Percentiles rank a stretch among this genome's conserved stretches.
Evolutionary conservation across 2,113 vertebrate species (phyloP).

Genomic region (Alexandromys fortis): DNA sequence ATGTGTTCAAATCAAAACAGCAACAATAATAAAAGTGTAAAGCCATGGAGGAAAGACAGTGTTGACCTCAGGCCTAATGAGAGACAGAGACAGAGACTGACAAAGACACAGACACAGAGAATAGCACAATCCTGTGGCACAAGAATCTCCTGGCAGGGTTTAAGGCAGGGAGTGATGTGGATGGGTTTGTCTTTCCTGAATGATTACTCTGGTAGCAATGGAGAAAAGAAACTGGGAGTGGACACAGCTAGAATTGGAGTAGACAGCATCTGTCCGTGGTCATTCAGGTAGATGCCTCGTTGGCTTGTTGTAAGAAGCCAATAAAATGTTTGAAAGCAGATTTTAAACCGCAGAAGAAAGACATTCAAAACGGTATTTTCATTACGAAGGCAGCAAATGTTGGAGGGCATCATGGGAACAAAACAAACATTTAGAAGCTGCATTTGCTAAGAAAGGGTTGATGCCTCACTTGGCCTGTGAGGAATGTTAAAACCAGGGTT

Average conservation of each 20-base stretch:
- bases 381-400: slow-evolving; percentile 24
- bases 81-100: not conserved
- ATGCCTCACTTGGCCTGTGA: no score
- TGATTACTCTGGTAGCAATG: not conserved
- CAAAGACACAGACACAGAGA: fast-evolving
- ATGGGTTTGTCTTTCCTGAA: not conserved
- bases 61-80: not conserved
- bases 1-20: not conserved
- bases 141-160: not conserved
- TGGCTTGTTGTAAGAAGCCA: not conserved
- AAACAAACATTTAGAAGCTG: not conserved
- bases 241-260: not conserved
- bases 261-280: not conserved
- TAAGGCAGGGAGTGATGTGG: not conserved
- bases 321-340: not conserved
- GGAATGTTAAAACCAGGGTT: not conserved
- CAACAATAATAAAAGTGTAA: not conserved
- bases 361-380: not conserved
- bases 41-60: not conserved
- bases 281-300: not conserved
- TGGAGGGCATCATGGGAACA: not conserved
- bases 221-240: not conserved
- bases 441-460: not conserved
- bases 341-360: not conserved
- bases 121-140: not conserved